A percentile compares a stretch with the other conserved stretches of the same genome.
phyloP scores from a whole-genome alignment of 2,888 invertebrate genomes.

The Dexiosoma caninum region DNA sequence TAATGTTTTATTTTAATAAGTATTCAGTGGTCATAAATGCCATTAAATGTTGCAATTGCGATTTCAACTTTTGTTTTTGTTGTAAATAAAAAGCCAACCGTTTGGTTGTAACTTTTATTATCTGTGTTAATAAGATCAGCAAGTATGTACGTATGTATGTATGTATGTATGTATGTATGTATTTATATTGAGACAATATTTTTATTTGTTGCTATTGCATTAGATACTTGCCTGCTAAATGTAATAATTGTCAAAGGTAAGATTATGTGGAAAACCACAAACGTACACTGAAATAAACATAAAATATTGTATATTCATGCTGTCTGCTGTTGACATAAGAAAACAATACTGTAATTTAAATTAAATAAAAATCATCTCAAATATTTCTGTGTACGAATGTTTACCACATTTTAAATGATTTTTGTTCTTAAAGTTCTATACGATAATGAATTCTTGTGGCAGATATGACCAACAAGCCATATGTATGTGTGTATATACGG shows the following conservation, averaged over 20 bases:
- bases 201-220: not conserved
- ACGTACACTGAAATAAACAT: not conserved
- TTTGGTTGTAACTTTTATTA: not conserved
- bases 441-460: too few relatives aligned
- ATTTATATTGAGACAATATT: not conserved
- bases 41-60: not conserved
- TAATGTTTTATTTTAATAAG: not conserved
- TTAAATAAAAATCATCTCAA: too few relatives aligned
- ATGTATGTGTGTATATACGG: too few relatives aligned
- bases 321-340: not conserved
- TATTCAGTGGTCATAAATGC: not conserved
- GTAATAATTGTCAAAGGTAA: slow-evolving; percentile 22
- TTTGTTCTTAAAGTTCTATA: too few relatives aligned
- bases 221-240: slow-evolving; percentile 6
- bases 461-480: too few relatives aligned
- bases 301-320: too few relatives aligned
- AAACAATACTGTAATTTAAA: too few relatives aligned
- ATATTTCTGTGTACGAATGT: too few relatives aligned
- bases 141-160: not conserved
- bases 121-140: slow-evolving; percentile 21
- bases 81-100: not conserved
- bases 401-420: too few relatives aligned
- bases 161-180: too few relatives aligned
- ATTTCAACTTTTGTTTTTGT: not conserved
- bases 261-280: not conserved